Conservation (phyloP, 2,888 invertebrate species). For the Xylota sylvarum region DNA sequence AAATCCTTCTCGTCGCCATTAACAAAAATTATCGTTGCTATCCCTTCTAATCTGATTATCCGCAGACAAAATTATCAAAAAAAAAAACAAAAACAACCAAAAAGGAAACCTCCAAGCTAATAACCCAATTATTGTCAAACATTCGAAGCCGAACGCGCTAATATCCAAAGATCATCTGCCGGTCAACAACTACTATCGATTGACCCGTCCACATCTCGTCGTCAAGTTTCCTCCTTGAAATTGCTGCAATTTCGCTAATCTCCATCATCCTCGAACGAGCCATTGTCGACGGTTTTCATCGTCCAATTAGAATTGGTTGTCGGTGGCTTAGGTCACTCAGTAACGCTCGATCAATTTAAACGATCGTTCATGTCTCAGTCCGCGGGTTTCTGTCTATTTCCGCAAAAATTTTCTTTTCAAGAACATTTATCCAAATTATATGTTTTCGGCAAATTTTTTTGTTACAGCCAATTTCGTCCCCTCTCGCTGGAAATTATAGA, state of each 20-base stretch:
- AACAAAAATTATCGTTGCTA: not conserved
- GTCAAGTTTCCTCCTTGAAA: constrained; percentile 59
- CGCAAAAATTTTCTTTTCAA: constrained; percentile 54
- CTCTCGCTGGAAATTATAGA: constrained; percentile 65
- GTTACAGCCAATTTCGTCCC: constrained; percentile 24
- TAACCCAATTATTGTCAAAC: constrained; percentile 70
- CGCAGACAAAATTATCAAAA: constrained; percentile 29
- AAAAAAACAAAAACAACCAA: constrained; percentile 7
- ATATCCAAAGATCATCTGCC: constrained; percentile 64
- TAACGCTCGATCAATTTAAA: constrained; percentile 73
- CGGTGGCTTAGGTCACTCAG: constrained; percentile 67
- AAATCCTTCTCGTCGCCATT: not conserved
- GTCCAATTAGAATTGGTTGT: constrained; percentile 67
- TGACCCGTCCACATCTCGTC: constrained; percentile 54
- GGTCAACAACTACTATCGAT: constrained; percentile 69
- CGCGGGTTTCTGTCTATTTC: constrained; percentile 63
- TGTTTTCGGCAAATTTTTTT: constrained; percentile 35
- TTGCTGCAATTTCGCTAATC: constrained; percentile 74
- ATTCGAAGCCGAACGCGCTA: constrained; percentile 40
- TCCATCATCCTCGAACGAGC: constrained; percentile 56
- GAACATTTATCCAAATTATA: constrained; percentile 75
- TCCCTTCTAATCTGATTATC: constrained; percentile 42
- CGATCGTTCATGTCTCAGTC: constrained; percentile 62
- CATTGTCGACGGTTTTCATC: constrained; percentile 13
- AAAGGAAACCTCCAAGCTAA: constrained; percentile 37